Percentiles rank a stretch among this genome's conserved stretches.
Evolutionary conservation across 2,888 invertebrate genomes (phyloP).

Genomic region (Melipona bicolor): DNA sequence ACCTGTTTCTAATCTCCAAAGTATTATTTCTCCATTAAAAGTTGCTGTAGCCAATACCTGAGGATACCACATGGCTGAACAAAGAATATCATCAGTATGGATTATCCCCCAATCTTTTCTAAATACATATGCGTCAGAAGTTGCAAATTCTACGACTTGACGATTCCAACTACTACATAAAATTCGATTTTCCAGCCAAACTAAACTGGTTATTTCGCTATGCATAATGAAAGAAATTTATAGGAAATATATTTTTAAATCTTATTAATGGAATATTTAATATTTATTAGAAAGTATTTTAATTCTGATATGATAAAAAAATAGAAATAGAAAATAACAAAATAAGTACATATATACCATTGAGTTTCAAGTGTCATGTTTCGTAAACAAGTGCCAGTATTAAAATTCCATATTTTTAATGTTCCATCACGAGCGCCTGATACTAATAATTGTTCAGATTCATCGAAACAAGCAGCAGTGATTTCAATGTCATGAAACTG

Average conservation of each 20-base stretch:
- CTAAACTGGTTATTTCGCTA: conserved; percentile 85
- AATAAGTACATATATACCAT: conserved; percentile 83
- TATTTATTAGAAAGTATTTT: neutral
- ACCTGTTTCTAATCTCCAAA: conserved; percentile 94
- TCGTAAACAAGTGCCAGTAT: conserved; percentile 90
- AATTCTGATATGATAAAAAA: neutral
- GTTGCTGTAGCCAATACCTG: conserved; percentile 89
- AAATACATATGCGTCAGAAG: conserved; percentile 85
- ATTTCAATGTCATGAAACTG: conserved; percentile 89
- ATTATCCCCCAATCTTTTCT: conserved; percentile 90
- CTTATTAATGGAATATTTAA: neutral
- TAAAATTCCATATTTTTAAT: conserved; percentile 94
- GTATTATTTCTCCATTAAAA: conserved; percentile 91
- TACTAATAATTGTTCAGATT: conserved; percentile 89
- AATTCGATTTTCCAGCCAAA: conserved; percentile 86
- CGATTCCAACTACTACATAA: conserved; percentile 92
- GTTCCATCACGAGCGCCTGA: conserved; percentile 93
- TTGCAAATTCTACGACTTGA: conserved; percentile 89
- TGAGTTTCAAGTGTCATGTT: conserved; percentile 88
- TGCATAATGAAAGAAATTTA: neutral
- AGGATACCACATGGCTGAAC: conserved; percentile 88
- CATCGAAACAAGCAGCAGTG: conserved; percentile 91
- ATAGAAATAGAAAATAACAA: neutral
- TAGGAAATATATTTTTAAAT: neutral
- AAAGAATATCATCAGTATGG: conserved; percentile 91